phyloP scores from a whole-genome alignment of 2,113 vertebrate species.

The Morone saxatilis region DNA sequence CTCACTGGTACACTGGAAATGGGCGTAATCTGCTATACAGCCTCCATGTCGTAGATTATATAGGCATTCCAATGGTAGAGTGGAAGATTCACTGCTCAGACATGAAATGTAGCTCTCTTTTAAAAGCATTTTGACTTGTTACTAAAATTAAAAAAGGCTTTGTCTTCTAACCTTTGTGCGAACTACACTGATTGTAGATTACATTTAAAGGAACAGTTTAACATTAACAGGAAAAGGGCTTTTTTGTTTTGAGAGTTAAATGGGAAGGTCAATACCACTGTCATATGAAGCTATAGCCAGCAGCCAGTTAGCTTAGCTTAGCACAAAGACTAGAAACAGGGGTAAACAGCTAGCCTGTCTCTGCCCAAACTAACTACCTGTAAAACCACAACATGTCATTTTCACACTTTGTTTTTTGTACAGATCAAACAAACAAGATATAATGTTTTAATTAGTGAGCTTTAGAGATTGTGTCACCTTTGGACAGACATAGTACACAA shows the following conservation, averaged over 20 bases:
- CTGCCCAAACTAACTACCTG: not conserved
- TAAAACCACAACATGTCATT: not conserved
- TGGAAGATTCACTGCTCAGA: conserved; percentile 5
- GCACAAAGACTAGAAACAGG: not conserved
- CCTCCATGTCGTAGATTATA: conserved; percentile 4
- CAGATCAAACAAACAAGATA: not conserved
- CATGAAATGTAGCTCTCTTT: conserved; percentile 1
- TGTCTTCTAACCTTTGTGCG: not conserved
- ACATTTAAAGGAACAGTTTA: not conserved
- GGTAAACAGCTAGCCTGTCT: not conserved
- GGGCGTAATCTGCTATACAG: not conserved
- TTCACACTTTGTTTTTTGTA: not conserved
- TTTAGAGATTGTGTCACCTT: not conserved
- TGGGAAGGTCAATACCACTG: not conserved
- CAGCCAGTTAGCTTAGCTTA: not conserved
- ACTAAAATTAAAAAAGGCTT: too few relatives aligned
- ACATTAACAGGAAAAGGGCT: not conserved
- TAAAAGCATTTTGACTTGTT: not conserved
- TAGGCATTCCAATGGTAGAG: not conserved
- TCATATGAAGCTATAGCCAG: not conserved
- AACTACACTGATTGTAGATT: not conserved
- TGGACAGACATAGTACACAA: too few relatives aligned
- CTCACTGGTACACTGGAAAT: conserved; percentile 17
- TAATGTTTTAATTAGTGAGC: not conserved
- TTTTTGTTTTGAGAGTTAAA: not conserved